These are phyloP conservation scores for Hydrozoanthus gracilis DNA, from an alignment of 92 coral and sea anemone species.

Conservation along the genomic window DNA sequence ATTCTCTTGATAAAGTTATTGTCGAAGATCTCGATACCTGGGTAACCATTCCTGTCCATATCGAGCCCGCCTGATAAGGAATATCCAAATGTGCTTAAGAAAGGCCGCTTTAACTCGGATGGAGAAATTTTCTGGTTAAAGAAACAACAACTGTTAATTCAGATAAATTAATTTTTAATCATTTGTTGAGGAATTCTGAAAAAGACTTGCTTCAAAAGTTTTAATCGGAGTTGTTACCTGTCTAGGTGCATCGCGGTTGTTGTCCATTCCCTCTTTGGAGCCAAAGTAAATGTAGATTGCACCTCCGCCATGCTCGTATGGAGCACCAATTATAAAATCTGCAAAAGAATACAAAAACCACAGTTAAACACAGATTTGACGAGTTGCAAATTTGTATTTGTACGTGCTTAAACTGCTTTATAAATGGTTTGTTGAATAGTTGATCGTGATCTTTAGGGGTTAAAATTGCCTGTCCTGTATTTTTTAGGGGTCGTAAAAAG, in stretches of 20 bases:
- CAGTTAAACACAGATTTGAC: background rate
- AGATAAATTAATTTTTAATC: background rate
- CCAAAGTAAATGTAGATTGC: constrained; percentile 87
- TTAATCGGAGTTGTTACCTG: constrained; percentile 56
- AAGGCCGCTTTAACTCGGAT: constrained; percentile 52
- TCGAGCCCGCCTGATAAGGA: constrained; percentile 83
- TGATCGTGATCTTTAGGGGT: no score
- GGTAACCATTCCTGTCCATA: constrained; percentile 75
- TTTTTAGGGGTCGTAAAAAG: no score
- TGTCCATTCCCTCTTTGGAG: constrained; percentile 70
- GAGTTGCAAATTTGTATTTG: background rate
- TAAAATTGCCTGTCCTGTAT: no score
- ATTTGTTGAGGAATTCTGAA: background rate
- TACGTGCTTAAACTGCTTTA: background rate
- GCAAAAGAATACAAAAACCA: background rate
- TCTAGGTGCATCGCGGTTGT: constrained; percentile 48
- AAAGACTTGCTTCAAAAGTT: background rate
- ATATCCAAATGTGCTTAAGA: constrained; percentile 71
- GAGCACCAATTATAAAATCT: constrained; percentile 92
- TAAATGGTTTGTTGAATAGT: background rate
- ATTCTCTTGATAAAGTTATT: no score
- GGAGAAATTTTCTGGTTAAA: constrained; percentile 69
- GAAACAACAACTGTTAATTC: background rate
- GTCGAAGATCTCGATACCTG: constrained; percentile 56
- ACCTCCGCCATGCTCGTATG: constrained; percentile 82